These are phyloP conservation scores for Dermolepida albohirtum DNA, from an alignment of 2,888 invertebrate genomes.

Conservation along the genomic window DNA sequence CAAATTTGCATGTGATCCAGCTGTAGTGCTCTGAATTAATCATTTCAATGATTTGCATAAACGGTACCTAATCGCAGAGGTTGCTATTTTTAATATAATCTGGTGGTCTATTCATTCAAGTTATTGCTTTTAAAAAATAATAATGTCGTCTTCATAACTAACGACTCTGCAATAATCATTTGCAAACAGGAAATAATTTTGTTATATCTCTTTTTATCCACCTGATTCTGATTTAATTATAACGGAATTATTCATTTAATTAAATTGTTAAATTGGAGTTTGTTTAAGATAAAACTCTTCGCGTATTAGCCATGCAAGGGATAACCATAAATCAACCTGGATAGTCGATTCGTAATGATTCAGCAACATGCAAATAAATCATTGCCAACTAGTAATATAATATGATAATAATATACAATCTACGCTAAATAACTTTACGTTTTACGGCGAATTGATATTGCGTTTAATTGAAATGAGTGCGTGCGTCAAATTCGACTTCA, in stretches of 20 bases:
- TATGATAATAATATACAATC: conserved; percentile 25
- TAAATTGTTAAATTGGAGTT: conserved; percentile 34
- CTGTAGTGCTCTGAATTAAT: conserved; percentile 29
- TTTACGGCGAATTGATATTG: neutral
- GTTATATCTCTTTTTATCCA: conserved; percentile 13
- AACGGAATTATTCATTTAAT: conserved; percentile 11
- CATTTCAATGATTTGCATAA: conserved; percentile 34
- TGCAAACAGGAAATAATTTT: neutral
- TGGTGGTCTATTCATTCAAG: conserved; percentile 28
- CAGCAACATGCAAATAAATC: conserved; percentile 25
- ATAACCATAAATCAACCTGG: conserved; percentile 10
- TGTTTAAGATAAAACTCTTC: conserved; percentile 31
- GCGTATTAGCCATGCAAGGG: conserved; percentile 15
- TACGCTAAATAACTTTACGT: conserved; percentile 19
- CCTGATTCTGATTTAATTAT: conserved; percentile 17
- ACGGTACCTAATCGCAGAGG: conserved; percentile 34
- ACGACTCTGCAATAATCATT: too few relatives aligned
- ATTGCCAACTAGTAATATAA: conserved; percentile 25
- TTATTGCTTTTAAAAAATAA: too few relatives aligned
- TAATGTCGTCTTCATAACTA: too few relatives aligned
- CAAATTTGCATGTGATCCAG: conserved; percentile 31
- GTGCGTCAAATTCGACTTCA: too few relatives aligned
- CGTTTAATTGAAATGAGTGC: too few relatives aligned
- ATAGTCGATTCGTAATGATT: conserved; percentile 19
- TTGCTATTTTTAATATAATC: conserved; percentile 33